Base-by-base conservation (phyloP, 2,113 vertebrate species). In the Phodopus roborovskii region DNA sequence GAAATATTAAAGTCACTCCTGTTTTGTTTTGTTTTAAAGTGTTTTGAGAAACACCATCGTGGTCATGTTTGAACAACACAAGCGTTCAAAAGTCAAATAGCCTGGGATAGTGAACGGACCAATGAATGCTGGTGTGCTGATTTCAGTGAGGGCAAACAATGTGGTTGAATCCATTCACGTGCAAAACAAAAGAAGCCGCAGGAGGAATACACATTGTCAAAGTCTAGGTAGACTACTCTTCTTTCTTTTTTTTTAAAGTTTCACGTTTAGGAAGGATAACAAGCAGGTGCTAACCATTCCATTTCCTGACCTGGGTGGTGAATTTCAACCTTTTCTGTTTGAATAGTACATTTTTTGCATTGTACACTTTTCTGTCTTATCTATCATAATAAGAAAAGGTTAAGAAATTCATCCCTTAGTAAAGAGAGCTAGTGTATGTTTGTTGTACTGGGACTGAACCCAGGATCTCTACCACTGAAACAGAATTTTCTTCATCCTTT, bases 31-130 rank as follows among this genome's bases (percentile, higher is more conserved):
- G 73, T 15, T 45, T 75, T 28, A 68, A 78, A 64, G 17, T 74
- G 64, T 94, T 39, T 94, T 82, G 45, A 96, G 75, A 94, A 78
- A n/a, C 36, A 82, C 22, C 48, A 30, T 78, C 89, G 15, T 78
- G 82, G 12, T 12, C 56, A 64, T 71, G 66, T 95, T 94, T 73
- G 68, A 50, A 91, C 86, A 77, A 83, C 26, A 33, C 28, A 9
- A 56, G 30, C 9, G 36, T 79, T 79, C 17, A 79, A 53, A 79
- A 79, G 75, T 79, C 82, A 83, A 78, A 42, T 60, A 22, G 33
- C 10, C 45, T 48, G 73, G 33, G 15, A 45, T 7, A 88, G 50
- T 68, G 81, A 93, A 68, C 26, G 36, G 39, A 62, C 62, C 68
- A 22, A 17, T 24, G 70, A 13, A 68, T 58, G 12, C 5, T 70